Percentiles rank a stretch among this genome's conserved stretches.
phyloP scores from a whole-genome alignment of 2,888 invertebrate species.

The Thereva unica region DNA sequence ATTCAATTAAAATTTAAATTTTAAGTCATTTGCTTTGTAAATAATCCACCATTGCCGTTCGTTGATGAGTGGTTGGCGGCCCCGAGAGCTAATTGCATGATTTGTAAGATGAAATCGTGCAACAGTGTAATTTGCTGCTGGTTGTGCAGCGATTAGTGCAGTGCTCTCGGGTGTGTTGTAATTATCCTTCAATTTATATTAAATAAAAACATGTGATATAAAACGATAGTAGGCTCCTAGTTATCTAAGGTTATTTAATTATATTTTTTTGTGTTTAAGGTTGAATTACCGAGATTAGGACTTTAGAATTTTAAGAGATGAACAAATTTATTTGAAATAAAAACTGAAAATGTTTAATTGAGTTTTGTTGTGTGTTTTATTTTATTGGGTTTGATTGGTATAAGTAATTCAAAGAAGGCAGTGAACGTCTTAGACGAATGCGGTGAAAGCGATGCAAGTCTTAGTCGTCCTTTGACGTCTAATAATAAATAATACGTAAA shows the following conservation, averaged over 20 bases:
- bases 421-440: too few relatives aligned
- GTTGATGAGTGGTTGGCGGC: background rate
- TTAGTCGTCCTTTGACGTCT: too few relatives aligned
- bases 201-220: slow-evolving; percentile 28
- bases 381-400: background rate
- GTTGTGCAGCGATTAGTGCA: too few relatives aligned
- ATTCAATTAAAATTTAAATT: too few relatives aligned
- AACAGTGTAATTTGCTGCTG: slow-evolving; percentile 1
- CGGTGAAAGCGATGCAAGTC: too few relatives aligned
- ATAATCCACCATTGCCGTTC: background rate
- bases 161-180: background rate
- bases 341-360: background rate
- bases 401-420: too few relatives aligned
- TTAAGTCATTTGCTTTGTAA: slow-evolving; percentile 14
- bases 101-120: slow-evolving; percentile 4
- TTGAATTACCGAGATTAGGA: slow-evolving; percentile 7
- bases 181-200: slow-evolving; percentile 26
- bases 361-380: too few relatives aligned
- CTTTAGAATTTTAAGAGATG: slow-evolving; percentile 16
- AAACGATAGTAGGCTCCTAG: slow-evolving; percentile 31
- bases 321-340: slow-evolving; percentile 25
- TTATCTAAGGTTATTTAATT: slow-evolving; percentile 28
- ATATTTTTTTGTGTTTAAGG: background rate
- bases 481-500: too few relatives aligned
- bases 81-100: background rate